These are phyloP conservation scores for Pseudopodoces humilis DNA, from an alignment of 2,113 vertebrate species.

Conservation along the genomic window DNA sequence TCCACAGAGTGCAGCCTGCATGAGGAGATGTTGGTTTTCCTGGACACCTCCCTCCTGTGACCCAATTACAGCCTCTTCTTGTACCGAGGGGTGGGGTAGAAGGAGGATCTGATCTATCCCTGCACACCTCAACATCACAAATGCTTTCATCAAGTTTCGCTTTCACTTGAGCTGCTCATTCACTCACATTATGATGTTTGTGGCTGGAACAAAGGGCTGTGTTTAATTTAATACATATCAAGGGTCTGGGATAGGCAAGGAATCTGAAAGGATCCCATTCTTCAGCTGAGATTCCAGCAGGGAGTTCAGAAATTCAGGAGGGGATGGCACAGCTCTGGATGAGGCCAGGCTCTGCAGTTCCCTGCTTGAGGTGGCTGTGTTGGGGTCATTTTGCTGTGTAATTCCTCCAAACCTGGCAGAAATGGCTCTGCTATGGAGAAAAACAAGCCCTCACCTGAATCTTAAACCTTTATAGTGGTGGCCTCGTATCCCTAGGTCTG, in stretches of 20 bases:
- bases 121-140: not conserved
- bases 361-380: rapidly evolving
- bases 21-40: not conserved
- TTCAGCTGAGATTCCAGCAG: not conserved
- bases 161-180: not conserved
- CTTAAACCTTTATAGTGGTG: rapidly evolving
- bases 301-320: not conserved
- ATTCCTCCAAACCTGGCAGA: not conserved
- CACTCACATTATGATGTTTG: not conserved
- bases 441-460: not conserved
- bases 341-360: not conserved
- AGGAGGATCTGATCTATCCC: not conserved
- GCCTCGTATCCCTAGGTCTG: not conserved
- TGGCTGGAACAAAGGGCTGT: not conserved
- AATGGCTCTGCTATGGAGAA: not conserved
- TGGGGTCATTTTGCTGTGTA: not conserved
- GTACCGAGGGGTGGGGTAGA: not conserved
- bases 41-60: not conserved
- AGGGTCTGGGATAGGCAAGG: not conserved
- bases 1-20: not conserved
- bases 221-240: not conserved
- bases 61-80: not conserved
- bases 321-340: not conserved
- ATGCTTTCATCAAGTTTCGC: rapidly evolving
- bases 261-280: not conserved